These are phyloP conservation scores for Triplophysa yarkandensis DNA, from an alignment of 2,797 vertebrate genomes.

Conservation along the genomic window DNA sequence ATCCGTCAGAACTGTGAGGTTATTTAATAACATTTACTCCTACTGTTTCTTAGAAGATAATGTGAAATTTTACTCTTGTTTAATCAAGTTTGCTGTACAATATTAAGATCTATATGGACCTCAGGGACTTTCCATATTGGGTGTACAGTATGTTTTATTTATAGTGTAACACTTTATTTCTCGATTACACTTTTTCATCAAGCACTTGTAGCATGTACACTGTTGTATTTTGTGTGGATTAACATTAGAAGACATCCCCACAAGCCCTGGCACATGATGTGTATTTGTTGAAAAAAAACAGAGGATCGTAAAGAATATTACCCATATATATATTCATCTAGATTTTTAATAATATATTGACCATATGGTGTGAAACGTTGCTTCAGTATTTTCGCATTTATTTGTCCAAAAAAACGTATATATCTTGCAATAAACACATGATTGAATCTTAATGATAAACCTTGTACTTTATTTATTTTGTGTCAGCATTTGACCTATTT, in stretches of 20 bases:
- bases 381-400: background rate
- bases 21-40: background rate
- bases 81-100: slow-evolving; percentile 6
- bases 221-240: background rate
- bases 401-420: background rate
- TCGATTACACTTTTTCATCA: background rate
- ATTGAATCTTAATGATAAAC: background rate
- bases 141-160: background rate
- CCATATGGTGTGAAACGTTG: background rate
- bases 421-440: background rate
- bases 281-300: background rate
- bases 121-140: background rate
- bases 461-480: background rate
- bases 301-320: background rate
- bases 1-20: slow-evolving; percentile 4
- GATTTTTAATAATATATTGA: background rate
- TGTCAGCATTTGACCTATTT: background rate
- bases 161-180: background rate
- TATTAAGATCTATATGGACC: background rate
- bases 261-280: background rate
- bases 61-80: background rate
- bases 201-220: background rate
- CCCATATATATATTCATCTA: background rate
- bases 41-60: background rate
- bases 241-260: background rate